Base-by-base conservation (phyloP, 2,888 invertebrate genomes). In the Gymnoscelis rufifasciata region DNA sequence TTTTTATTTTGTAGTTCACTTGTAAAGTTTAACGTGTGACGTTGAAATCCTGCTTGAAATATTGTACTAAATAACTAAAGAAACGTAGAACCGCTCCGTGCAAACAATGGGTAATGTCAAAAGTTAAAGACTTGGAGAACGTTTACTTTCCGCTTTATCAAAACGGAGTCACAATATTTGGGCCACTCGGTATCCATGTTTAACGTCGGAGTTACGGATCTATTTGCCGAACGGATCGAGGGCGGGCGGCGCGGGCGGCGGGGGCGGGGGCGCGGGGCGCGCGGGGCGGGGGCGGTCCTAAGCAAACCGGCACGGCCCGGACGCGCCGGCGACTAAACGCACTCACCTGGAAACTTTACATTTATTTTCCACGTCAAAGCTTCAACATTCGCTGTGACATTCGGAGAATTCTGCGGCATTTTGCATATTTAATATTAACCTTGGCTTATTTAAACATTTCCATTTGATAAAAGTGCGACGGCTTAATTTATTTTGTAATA, bases 261-360 rank as follows among this genome's bases (percentile, higher is more conserved):
- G 26, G 13, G 36, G 37, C 41, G 30, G 57, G 13, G 7, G 1
- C 7, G 0, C 3, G 15, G 31, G 5, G 13, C 13, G 1, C 7
- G 0, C 3, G 15, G 31, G 5, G 1, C 15, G 35, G 26, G 13
- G 36, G 37, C 41, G 30, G 57, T 60, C 71, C 72, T 68, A 62
- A 68, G 59, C 70, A 72, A 69, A 71, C 68, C 49, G 55, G 41
- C 46, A 47, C 54, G 51, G 27, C 51, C 27, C 39, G 33, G 8
- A n/a, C 8, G 27, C 44, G 29, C 30, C n/a, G n/a, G 29, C 30
- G 12, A 10, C 29, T 31, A 19, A 2, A 2, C 41, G 40, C 12
- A 41, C 43, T 35, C 26, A 49, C 45, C 38, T 30, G 42, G 52
- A 49, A 57, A 31, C 51, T 44, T 51, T 51, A 43, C 51, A 38